Conservation (phyloP, 2,113 vertebrate genomes). For the Podilymbus podiceps region DNA sequence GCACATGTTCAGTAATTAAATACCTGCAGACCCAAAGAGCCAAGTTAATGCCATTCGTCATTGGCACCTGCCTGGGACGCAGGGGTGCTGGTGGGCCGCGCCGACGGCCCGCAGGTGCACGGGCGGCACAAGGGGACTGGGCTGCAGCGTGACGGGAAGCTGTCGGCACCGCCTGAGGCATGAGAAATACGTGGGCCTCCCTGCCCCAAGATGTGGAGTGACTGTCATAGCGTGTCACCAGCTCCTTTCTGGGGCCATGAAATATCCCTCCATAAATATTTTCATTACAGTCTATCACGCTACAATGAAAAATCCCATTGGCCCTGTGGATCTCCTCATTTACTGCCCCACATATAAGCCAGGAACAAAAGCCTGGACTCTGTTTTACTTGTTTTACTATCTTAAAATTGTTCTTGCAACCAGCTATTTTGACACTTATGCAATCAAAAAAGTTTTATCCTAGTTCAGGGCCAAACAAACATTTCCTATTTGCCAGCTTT, state of each 20-base stretch:
- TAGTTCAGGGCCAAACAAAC: conserved; percentile 17
- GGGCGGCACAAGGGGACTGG: neutral
- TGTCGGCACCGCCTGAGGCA: neutral
- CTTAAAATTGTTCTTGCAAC: neutral
- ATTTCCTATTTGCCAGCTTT: neutral
- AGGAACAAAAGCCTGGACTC: neutral
- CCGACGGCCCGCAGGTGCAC: neutral
- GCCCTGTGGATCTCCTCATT: neutral
- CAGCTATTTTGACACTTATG: neutral
- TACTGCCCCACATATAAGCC: neutral
- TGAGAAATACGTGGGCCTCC: neutral
- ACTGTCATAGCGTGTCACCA: neutral
- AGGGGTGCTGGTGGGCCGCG: rapidly evolving
- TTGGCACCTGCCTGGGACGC: neutral
- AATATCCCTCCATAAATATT: neutral
- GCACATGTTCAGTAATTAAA: conserved; percentile 12
- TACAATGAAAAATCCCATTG: neutral
- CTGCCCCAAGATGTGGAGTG: rapidly evolving
- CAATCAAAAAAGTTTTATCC: neutral
- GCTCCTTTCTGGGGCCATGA: neutral
- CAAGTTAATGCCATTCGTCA: neutral
- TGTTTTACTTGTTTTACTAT: neutral
- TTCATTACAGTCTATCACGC: neutral
- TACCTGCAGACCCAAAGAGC: neutral
- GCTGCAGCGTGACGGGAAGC: neutral